A percentile compares a stretch with the other conserved stretches of the same genome.
Conservation (phyloP, 2,113 vertebrate genomes). For the Phainopepla nitens region DNA sequence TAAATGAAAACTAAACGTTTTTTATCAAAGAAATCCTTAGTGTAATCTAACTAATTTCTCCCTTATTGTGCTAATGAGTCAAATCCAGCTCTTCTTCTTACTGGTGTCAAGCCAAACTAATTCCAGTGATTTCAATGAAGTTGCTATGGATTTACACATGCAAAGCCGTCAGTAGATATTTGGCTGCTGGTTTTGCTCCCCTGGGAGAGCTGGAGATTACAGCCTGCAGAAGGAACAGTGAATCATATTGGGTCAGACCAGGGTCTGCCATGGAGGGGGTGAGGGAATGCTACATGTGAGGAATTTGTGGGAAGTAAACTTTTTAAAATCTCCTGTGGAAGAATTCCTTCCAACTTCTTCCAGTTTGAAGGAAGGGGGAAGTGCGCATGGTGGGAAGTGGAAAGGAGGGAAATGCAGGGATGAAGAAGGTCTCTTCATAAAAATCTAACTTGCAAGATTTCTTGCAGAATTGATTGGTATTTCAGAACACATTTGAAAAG, state of each 20-base stretch:
- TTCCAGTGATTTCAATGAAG: conserved; percentile 14
- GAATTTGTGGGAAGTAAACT: neutral
- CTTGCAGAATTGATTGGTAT: neutral
- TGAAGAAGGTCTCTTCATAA: neutral
- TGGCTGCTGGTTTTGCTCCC: neutral
- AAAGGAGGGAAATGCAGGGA: neutral
- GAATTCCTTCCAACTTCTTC: neutral
- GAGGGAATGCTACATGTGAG: neutral
- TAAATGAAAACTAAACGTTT: conserved; percentile 45
- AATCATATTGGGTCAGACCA: neutral
- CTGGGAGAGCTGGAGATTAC: neutral
- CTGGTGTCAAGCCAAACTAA: conserved; percentile 40
- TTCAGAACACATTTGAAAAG: neutral
- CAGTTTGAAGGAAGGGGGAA: neutral
- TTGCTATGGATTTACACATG: conserved; percentile 30
- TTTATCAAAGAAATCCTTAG: conserved; percentile 47
- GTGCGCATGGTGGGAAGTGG: neutral
- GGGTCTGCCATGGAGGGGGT: neutral
- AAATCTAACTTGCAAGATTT: neutral
- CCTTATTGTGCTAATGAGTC: conserved; percentile 37
- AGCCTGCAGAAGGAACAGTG: neutral
- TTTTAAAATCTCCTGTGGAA: neutral
- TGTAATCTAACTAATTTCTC: conserved; percentile 35
- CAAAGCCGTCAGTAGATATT: neutral
- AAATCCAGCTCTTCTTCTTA: conserved; percentile 28